Evolutionary conservation across 2,113 vertebrate genomes (phyloP), one percentile per base, ranked within the genome.

Genomic region (Axis porcinus): DNA sequence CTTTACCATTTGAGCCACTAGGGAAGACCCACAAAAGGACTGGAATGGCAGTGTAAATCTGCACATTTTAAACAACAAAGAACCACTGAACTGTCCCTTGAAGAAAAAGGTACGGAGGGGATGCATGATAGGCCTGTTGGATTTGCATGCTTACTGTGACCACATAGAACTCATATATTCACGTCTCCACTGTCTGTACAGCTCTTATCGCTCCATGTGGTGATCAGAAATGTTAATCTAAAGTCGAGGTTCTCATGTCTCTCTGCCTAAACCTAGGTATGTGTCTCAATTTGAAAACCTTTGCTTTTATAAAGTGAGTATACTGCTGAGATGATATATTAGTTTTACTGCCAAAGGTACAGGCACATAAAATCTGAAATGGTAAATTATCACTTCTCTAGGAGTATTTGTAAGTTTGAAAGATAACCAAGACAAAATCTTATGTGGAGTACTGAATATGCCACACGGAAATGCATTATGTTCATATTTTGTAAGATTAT

Each of bases 351-450:
- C 16, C 30, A 86, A 97, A 95, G n/a, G 54, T 82, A 36, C 70
- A 91, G 93, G 88, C n/a, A 82, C 30, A 40, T 95, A 92, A 86
- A 94, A 89, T 93, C 47, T 79, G 52, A 43, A 19, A 70, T 45
- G 50, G n/a, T 15, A 86, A 86, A 84, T 5, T 96, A 50, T 28
- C 47, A 50, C 21, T 70, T 88, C 28, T 45, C 54, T 47, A 91
- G 21, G 9, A 95, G 16, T 54, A 36, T 86, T 76, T 47, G 19
- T 81, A 86, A 86, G 16, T 43, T 94, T 94, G 36, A 86, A 60
- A 84, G 40, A 86, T 36, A 83, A 55, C 12, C 47, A 86, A 94
- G 40, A 82, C 33, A 55, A 92, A 76, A 58, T 92, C 12, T 47
- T 82, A 62, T 33, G 23, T 60, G 47, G 30, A 43, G 36, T 86